Evolutionary conservation across 2,113 vertebrate species (phyloP), one percentile per base, ranked within the genome.

Genomic region (Setophaga petechia): DNA sequence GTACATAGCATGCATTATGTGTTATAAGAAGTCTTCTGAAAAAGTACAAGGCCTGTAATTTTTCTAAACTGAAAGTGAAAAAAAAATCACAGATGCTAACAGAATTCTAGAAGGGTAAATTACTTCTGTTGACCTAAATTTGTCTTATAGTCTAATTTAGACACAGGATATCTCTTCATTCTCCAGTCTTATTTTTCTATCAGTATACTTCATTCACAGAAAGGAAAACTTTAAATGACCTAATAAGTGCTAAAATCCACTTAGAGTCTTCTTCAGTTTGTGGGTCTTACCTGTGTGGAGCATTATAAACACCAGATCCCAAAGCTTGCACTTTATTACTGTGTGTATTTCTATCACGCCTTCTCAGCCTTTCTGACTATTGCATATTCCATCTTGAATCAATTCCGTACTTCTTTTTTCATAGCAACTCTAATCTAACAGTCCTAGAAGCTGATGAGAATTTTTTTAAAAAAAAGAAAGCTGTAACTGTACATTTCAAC

Each of bases 81-180:
- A 59, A 62, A 67, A 55, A 71, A 35, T 14, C 66, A 57, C 71
- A 79, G 51, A 87, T 72, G 62, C 58, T 78, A 87, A 74, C 47
- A 9, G 51, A 87, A 82, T 89, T 87, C 74, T 76, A 68, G 61
- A 84, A 84, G 46, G 9, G 35, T 73, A 94, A 84, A 91, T 90
- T 81, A 92, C 37, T 90, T 87, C 61, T 89, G 37, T 30, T 84
- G 73, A 77, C 61, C 55, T 87, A 81, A 81, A 95, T 89, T 93
- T 93, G 71, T 94, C 76, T 88, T 67, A 44, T 2, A 69, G 46
- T 69, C 17, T 67, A 58, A 92, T 83, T 95, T 59, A 92, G 46
- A 73, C 23, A 61, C 6, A 58, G 10, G 16, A 47, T 63, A 22
- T 57, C 62, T 93, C 85, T 76, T 71, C 35, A 66, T 85, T 88